Percentiles rank a stretch among this genome's conserved stretches.
Evolutionary conservation across 1,140 invertebrate species (phyloP).

Genomic region (Psilanteris sp.): DNA sequence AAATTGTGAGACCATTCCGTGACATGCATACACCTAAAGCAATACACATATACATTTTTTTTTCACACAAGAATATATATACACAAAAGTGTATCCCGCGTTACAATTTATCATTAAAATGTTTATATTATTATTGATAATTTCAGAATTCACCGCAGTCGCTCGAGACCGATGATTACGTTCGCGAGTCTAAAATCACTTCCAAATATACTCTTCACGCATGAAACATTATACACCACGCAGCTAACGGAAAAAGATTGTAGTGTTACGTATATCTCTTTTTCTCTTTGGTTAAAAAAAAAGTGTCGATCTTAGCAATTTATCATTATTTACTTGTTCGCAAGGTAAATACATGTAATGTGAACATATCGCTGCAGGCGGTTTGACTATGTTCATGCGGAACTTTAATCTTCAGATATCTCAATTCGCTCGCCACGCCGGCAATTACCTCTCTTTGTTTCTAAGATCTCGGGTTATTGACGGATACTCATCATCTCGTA

Average conservation of each 20-base stretch:
- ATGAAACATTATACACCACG: conserved; percentile 16
- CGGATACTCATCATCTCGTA: conserved; percentile 53
- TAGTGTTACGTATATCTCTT: conserved; percentile 13
- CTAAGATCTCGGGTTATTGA: conserved; percentile 57
- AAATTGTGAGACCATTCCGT: too few relatives aligned
- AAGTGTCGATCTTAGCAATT: conserved; percentile 37
- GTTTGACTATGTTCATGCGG: conserved; percentile 43
- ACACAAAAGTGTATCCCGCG: too few relatives aligned
- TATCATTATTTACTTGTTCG: conserved; percentile 55
- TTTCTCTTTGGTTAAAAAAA: too few relatives aligned
- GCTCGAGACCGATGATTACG: background rate
- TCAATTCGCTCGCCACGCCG: conserved; percentile 41
- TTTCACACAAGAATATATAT: too few relatives aligned
- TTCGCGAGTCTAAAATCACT: conserved; percentile 22
- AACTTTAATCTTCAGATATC: conserved; percentile 55
- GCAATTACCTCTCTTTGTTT: conserved; percentile 64
- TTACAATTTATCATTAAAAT: background rate
- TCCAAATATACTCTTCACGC: conserved; percentile 20
- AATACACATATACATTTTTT: too few relatives aligned
- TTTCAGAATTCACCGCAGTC: background rate
- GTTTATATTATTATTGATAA: background rate
- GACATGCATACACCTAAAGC: too few relatives aligned
- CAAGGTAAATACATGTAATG: conserved; percentile 53
- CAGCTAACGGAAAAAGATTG: conserved; percentile 35
- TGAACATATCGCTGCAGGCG: conserved; percentile 25